Evolutionary conservation across 2,113 vertebrate genomes (phyloP).

Genomic region (Pyxicephalus adspersus): DNA sequence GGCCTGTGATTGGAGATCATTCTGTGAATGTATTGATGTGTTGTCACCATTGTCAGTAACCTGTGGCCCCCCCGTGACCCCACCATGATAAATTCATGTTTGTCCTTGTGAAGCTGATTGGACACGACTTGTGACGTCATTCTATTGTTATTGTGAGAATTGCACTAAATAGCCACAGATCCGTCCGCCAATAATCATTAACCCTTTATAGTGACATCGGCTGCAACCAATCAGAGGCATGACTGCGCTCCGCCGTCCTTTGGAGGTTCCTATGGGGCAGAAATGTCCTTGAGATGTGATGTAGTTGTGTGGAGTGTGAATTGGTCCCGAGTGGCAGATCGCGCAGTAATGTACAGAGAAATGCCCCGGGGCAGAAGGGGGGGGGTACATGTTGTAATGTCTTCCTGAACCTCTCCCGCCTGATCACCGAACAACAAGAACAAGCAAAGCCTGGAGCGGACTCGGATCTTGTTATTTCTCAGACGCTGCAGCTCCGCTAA

Average conservation of each 20-base stretch:
- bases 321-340: conserved; percentile 19
- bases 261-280: neutral
- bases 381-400: conserved; percentile 7
- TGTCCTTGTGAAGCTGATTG: neutral
- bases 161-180: neutral
- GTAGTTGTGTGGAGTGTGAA: neutral
- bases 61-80: too few relatives aligned
- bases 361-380: neutral
- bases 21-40: too few relatives aligned
- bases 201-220: neutral
- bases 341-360: neutral
- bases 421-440: too few relatives aligned
- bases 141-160: neutral
- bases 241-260: too few relatives aligned
- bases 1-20: too few relatives aligned
- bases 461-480: too few relatives aligned
- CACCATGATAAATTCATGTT: neutral
- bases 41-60: too few relatives aligned
- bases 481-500: too few relatives aligned
- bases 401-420: neutral
- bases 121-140: neutral
- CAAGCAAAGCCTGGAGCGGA: neutral
- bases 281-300: neutral
- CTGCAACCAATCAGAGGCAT: too few relatives aligned
- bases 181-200: neutral